Conservation (phyloP, 53 echinoderm and acorn worm species). For the Glandiceps talaboti region DNA sequence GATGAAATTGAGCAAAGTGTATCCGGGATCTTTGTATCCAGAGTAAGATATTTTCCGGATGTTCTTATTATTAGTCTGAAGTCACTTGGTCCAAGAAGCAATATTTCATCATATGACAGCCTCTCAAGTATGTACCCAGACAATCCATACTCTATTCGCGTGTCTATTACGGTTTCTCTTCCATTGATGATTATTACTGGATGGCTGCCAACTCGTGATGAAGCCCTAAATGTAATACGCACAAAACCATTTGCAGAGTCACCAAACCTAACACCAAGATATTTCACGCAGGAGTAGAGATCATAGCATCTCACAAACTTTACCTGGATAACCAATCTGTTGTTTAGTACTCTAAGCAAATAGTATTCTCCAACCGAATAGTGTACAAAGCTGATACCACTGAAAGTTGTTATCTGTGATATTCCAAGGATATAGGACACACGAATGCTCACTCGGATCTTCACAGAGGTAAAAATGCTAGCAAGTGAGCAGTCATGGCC, state of each 20-base stretch:
- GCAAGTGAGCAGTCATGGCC: slow-evolving; percentile 41
- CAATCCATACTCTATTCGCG: slow-evolving; percentile 43
- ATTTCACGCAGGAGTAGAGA: slow-evolving; percentile 54
- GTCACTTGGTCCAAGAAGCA: slow-evolving; percentile 48
- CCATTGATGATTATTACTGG: slow-evolving; percentile 40
- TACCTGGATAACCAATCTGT: slow-evolving; percentile 50
- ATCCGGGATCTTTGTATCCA: slow-evolving; percentile 39
- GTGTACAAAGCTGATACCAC: slow-evolving; percentile 50
- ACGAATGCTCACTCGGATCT: neutral
- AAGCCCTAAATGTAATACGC: slow-evolving; percentile 38
- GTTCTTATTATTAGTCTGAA: slow-evolving; percentile 43
- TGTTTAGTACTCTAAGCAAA: slow-evolving; percentile 32
- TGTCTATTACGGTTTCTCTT: slow-evolving; percentile 25
- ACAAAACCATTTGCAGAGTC: slow-evolving; percentile 38
- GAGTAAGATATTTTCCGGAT: slow-evolving; percentile 41
- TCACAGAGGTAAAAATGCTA: neutral
- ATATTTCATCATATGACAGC: slow-evolving; percentile 62
- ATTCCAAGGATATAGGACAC: slow-evolving; percentile 36
- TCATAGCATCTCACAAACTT: slow-evolving; percentile 64
- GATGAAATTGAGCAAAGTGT: slow-evolving; percentile 42
- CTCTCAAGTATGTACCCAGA: slow-evolving; percentile 48
- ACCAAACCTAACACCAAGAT: slow-evolving; percentile 64
- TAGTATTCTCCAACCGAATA: slow-evolving; percentile 55
- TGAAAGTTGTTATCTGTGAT: slow-evolving; percentile 65
- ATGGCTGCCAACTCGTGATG: slow-evolving; percentile 16